Conservation (phyloP, 2,113 vertebrate genomes). For the Sylvia atricapilla region DNA sequence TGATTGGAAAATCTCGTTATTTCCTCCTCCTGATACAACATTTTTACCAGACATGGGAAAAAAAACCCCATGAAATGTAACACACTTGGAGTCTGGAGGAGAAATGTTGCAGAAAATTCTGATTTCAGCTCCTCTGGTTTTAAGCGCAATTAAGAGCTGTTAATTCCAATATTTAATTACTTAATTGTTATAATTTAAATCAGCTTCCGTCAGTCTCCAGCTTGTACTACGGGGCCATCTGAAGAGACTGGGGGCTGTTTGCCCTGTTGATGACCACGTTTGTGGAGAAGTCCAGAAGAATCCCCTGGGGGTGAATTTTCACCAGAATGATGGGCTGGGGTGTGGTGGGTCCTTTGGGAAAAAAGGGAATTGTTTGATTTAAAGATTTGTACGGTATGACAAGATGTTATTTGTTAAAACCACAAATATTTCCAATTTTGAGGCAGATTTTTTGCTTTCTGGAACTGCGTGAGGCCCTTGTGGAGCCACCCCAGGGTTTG, state of each 20-base stretch:
- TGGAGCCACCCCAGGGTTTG: background rate
- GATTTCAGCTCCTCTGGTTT: background rate
- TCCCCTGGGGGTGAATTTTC: background rate
- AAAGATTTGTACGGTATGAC: rapidly evolving
- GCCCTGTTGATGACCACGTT: rapidly evolving
- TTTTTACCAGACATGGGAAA: background rate
- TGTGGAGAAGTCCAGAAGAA: background rate
- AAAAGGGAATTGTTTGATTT: background rate
- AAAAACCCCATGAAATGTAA: background rate
- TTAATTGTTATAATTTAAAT: background rate
- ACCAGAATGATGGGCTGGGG: rapidly evolving
- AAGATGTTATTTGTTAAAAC: background rate
- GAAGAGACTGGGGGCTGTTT: rapidly evolving
- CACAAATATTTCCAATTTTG: background rate
- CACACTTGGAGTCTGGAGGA: background rate
- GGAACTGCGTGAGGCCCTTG: background rate
- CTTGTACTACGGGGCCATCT: background rate
- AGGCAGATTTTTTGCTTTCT: background rate
- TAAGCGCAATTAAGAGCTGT: background rate
- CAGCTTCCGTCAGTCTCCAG: background rate
- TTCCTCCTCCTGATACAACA: background rate
- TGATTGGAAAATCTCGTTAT: background rate
- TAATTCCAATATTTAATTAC: background rate
- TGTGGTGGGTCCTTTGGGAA: background rate
- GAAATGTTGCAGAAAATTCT: background rate